Percentiles rank a stretch among this genome's conserved stretches.
These are phyloP conservation scores for Drosophila nebulosa DNA, from an alignment of 1,140 invertebrate genomes.

Conservation along the genomic window DNA sequence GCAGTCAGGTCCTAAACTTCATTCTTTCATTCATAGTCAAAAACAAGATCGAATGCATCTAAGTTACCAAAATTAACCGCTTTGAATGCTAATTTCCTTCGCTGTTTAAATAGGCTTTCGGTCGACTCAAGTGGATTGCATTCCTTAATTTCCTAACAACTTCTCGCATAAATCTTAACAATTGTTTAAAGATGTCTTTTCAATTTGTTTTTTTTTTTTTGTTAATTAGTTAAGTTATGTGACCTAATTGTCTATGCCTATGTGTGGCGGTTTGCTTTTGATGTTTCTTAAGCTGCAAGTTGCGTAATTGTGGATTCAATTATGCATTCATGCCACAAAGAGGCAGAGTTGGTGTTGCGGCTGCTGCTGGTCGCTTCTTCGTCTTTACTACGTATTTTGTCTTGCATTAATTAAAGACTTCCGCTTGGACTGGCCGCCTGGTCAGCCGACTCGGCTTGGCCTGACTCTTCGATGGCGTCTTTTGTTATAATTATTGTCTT, in stretches of 20 bases:
- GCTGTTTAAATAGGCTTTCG: conserved; percentile 5
- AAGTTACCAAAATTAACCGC: too few species aligned
- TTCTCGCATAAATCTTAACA: neutral
- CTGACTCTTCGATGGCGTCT: conserved; percentile 43
- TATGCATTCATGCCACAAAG: conserved; percentile 47
- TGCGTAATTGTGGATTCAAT: conserved; percentile 72
- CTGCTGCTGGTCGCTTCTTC: conserved; percentile 16
- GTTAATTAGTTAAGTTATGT: neutral
- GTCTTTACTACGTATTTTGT: conserved; percentile 7
- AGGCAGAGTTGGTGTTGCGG: conserved; percentile 2
- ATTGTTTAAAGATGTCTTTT: neutral
- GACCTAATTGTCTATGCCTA: neutral
- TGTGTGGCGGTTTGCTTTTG: conserved; percentile 6
- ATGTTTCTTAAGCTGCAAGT: conserved; percentile 22
- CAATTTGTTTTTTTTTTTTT: neutral
- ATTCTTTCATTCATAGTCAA: too few species aligned
- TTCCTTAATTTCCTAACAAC: neutral
- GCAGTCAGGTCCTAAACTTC: too few species aligned
- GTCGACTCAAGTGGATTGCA: neutral
- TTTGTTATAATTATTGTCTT: conserved; percentile 73
- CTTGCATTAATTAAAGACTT: conserved; percentile 73
- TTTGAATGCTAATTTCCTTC: too few species aligned
- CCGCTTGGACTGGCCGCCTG: conserved; percentile 32
- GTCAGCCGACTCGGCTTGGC: neutral
- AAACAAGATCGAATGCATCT: too few species aligned